Conservation (phyloP, 2,113 vertebrate species). For the Neogobius melanostomus region DNA sequence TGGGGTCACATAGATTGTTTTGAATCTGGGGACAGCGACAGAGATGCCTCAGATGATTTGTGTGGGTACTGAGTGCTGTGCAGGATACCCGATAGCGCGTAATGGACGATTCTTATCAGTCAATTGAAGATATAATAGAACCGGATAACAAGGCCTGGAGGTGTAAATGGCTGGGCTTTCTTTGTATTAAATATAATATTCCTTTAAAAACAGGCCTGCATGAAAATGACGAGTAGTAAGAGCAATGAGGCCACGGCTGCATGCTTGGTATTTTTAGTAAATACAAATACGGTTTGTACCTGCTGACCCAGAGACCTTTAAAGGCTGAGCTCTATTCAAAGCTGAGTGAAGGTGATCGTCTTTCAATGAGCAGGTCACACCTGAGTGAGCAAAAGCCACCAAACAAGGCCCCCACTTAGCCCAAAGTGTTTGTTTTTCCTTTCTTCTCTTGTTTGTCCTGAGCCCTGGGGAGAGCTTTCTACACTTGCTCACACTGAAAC, state of each 20-base stretch:
- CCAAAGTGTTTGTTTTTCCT: conserved; percentile 63
- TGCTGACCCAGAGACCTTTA: conserved; percentile 14
- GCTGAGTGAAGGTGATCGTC: conserved; percentile 30
- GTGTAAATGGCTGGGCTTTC: conserved; percentile 59
- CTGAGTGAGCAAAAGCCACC: conserved; percentile 53
- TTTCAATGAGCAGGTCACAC: conserved; percentile 44
- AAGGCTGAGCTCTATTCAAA: conserved; percentile 10
- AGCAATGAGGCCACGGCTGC: conserved; percentile 12
- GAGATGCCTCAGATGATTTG: conserved; percentile 1
- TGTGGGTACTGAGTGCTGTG: conserved; percentile 22
- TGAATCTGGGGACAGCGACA: conserved; percentile 19
- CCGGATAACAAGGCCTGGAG: conserved; percentile 40
- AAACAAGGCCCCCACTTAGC: conserved; percentile 44
- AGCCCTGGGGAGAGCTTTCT: conserved; percentile 30
- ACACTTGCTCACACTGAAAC: conserved; percentile 47
- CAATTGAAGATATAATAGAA: conserved; percentile 52
- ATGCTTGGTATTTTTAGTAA: conserved; percentile 21
- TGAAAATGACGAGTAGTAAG: conserved; percentile 37
- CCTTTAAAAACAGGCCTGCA: conserved; percentile 14
- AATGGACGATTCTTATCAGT: conserved; percentile 63
- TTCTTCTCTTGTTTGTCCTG: conserved; percentile 55
- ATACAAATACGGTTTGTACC: conserved; percentile 24
- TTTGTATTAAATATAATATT: conserved; percentile 24
- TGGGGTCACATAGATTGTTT: conserved; percentile 38
- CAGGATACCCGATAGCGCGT: conserved; percentile 49